Evolutionary conservation across 2,113 vertebrate species (phyloP).

Genomic region (Passer domesticus): DNA sequence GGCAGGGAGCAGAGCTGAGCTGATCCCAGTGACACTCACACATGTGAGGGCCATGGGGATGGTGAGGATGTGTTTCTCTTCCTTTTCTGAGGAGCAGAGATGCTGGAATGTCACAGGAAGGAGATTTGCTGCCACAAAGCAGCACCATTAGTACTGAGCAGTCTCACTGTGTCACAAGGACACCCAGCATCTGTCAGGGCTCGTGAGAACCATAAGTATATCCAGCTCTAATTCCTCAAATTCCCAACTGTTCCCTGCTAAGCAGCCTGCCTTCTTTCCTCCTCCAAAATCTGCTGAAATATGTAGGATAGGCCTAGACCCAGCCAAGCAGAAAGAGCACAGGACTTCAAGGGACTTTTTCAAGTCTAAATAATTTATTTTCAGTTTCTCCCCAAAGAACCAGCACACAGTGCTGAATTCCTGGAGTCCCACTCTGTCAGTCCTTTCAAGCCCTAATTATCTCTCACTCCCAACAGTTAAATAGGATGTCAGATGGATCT

Average conservation of each 20-base stretch:
- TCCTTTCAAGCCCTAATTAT: slow-evolving; percentile 3
- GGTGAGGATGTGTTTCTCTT: background rate
- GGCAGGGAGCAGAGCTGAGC: background rate
- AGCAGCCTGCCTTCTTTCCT: slow-evolving; percentile 4
- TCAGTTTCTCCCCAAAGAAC: background rate
- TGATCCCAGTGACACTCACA: background rate
- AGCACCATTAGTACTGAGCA: background rate
- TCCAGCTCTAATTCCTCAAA: background rate
- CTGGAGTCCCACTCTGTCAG: background rate
- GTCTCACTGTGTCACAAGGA: background rate
- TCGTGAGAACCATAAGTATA: background rate
- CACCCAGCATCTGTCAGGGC: slow-evolving; percentile 11
- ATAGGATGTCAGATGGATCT: background rate
- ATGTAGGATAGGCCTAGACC: background rate
- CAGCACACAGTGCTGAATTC: background rate
- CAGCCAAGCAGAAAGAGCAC: slow-evolving; percentile 34
- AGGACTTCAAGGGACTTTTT: slow-evolving; percentile 38
- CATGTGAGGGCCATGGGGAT: accelerated
- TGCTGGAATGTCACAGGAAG: background rate
- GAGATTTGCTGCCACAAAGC: background rate
- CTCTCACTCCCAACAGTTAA: background rate
- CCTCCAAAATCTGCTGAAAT: background rate
- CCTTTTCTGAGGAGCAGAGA: background rate
- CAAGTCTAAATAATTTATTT: slow-evolving; percentile 41
- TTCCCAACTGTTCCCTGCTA: background rate